Evolutionary conservation across 2,888 invertebrate species (phyloP).

Genomic region (Trissonchulus sp.): DNA sequence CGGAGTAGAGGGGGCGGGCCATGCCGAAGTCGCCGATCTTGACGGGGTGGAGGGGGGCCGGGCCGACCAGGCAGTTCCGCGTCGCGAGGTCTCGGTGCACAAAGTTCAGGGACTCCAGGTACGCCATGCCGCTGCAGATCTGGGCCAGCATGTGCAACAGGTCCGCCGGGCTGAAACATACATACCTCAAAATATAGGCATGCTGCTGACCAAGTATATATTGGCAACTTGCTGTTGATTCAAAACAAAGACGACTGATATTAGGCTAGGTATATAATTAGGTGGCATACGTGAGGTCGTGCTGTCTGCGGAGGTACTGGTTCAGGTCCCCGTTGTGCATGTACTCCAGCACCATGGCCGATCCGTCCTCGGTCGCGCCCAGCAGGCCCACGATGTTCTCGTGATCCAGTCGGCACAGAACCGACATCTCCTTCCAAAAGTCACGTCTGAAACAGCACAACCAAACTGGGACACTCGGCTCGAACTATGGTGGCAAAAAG

Average conservation of each 20-base stretch:
- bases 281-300: no score
- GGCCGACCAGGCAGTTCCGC: slow-evolving; percentile 76
- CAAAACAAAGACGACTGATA: no score
- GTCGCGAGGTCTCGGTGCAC: slow-evolving; percentile 83
- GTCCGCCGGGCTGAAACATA: slow-evolving; percentile 23
- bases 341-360: slow-evolving; percentile 81
- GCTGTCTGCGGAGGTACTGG: no score
- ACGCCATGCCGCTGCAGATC: slow-evolving; percentile 81
- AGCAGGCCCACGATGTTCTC: slow-evolving; percentile 74
- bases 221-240: neutral
- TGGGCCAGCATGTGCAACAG: slow-evolving; percentile 74
- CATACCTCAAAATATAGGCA: no score
- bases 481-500: no score
- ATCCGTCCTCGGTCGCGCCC: slow-evolving; percentile 76
- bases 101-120: slow-evolving; percentile 77
- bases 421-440: slow-evolving; percentile 75
- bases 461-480: no score
- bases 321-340: slow-evolving; percentile 78
- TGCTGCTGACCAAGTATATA: no score
- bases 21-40: slow-evolving; percentile 80
- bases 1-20: slow-evolving; percentile 69
- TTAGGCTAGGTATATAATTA: no score
- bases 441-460: slow-evolving; percentile 64
- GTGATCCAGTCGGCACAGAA: slow-evolving; percentile 75
- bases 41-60: slow-evolving; percentile 56